Percentiles rank a stretch among this genome's conserved stretches.
Conservation (phyloP, 2,113 vertebrate genomes). For the Alces alces region DNA sequence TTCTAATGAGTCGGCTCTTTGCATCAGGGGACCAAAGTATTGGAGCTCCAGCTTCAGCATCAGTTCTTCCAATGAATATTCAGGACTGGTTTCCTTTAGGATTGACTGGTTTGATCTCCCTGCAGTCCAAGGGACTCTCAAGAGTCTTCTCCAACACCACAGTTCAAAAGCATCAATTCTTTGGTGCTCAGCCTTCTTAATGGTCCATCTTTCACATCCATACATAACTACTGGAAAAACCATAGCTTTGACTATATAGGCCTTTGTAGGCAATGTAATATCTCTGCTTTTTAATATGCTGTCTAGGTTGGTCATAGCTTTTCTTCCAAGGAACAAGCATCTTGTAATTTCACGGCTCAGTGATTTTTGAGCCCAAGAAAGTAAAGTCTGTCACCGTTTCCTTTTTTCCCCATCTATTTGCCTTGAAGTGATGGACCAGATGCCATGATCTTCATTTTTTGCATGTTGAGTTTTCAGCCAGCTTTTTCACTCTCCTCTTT, state of each 20-base stretch:
- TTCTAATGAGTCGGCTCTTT: background rate
- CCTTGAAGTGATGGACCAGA: background rate
- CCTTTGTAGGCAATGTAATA: background rate
- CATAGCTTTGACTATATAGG: background rate
- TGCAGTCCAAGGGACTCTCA: background rate
- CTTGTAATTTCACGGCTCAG: background rate
- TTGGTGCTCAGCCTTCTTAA: background rate
- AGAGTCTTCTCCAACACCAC: background rate
- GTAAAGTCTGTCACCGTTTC: background rate
- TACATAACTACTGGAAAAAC: background rate
- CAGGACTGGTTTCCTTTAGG: background rate
- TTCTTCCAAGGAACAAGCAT: background rate
- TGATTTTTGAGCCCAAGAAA: background rate
- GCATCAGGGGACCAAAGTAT: background rate
- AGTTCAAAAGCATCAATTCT: background rate
- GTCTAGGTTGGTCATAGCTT: background rate
- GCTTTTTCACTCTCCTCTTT: background rate
- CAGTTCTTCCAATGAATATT: background rate
- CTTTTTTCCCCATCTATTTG: background rate
- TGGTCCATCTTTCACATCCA: background rate
- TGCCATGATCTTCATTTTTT: background rate
- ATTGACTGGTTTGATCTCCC: background rate
- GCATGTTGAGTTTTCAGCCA: background rate
- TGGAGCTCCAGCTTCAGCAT: background rate
- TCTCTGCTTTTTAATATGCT: background rate